A percentile compares a stretch with the other conserved stretches of the same genome.
phyloP scores from a whole-genome alignment of 1,140 invertebrate species.

The Trissolcus basalis region DNA sequence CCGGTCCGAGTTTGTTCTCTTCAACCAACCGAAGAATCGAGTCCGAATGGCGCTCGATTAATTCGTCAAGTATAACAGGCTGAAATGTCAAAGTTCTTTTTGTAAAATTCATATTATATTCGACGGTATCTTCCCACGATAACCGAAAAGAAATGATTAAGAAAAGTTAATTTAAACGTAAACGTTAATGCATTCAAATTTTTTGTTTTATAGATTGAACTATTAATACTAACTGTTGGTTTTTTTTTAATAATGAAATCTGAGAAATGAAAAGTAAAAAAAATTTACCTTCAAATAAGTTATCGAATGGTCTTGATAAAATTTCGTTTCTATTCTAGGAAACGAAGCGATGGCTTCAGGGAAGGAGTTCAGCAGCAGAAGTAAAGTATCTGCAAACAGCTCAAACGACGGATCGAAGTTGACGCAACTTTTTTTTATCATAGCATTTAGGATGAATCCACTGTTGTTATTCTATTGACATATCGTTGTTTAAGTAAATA shows the following conservation, averaged over 20 bases:
- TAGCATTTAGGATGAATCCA: conserved; percentile 85
- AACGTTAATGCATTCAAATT: too few relatives aligned
- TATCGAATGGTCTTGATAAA: conserved; percentile 78
- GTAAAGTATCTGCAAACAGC: conserved; percentile 82
- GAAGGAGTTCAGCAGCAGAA: conserved; percentile 81
- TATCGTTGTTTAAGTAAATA: neutral
- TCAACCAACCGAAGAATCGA: conserved; percentile 80
- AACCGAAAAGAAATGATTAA: too few relatives aligned
- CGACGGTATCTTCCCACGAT: too few relatives aligned
- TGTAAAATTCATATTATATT: too few relatives aligned
- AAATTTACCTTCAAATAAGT: conserved; percentile 51
- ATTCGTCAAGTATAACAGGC: conserved; percentile 82
- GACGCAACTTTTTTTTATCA: conserved; percentile 81
- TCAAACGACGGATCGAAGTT: conserved; percentile 88
- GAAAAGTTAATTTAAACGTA: too few relatives aligned
- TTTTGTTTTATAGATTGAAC: too few relatives aligned
- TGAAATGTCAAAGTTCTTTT: conserved; percentile 69
- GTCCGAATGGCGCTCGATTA: conserved; percentile 78
- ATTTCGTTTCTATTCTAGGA: conserved; percentile 79
- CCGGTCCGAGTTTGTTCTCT: conserved; percentile 83
- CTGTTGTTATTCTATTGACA: conserved; percentile 79
- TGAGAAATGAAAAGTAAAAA: too few relatives aligned
- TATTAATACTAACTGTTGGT: too few relatives aligned
- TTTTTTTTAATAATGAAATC: too few relatives aligned
- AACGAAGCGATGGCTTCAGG: conserved; percentile 31